Evolutionary conservation across 2,113 vertebrate genomes (phyloP).

Genomic region (Formicarius rufipectus): DNA sequence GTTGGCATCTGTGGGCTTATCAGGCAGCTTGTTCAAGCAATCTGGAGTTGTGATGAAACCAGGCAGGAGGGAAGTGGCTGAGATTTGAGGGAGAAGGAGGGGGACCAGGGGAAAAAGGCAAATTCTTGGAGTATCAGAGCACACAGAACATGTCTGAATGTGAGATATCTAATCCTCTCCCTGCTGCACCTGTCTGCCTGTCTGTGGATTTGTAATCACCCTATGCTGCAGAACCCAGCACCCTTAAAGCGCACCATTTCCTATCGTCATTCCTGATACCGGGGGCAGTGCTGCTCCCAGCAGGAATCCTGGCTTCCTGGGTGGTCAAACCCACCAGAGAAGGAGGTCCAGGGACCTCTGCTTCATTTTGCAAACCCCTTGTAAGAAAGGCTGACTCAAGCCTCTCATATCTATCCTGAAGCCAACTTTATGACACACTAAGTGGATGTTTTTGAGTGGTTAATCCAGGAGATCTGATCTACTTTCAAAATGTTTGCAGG

Average conservation of each 20-base stretch:
- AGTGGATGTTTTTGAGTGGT: not conserved
- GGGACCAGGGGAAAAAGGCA: not conserved
- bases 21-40: conserved; percentile 61
- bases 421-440: fast-evolving
- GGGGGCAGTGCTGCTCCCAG: not conserved
- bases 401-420: fast-evolving
- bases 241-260: not conserved
- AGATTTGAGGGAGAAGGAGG: not conserved
- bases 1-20: conserved; percentile 66
- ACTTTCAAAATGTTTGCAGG: fast-evolving
- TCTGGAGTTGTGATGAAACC: conserved; percentile 68
- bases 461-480: not conserved
- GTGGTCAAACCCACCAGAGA: not conserved
- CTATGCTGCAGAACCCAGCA: not conserved
- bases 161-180: not conserved
- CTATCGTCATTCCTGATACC: not conserved
- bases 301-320: not conserved
- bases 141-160: not conserved
- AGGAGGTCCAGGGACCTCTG: not conserved
- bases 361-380: not conserved
- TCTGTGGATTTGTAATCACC: not conserved
- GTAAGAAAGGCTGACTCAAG: not conserved
- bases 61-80: conserved; percentile 30
- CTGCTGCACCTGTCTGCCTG: fast-evolving
- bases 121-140: not conserved